phyloP scores from a whole-genome alignment of 2,797 vertebrate genomes.

The Sebastolobus alascanus region DNA sequence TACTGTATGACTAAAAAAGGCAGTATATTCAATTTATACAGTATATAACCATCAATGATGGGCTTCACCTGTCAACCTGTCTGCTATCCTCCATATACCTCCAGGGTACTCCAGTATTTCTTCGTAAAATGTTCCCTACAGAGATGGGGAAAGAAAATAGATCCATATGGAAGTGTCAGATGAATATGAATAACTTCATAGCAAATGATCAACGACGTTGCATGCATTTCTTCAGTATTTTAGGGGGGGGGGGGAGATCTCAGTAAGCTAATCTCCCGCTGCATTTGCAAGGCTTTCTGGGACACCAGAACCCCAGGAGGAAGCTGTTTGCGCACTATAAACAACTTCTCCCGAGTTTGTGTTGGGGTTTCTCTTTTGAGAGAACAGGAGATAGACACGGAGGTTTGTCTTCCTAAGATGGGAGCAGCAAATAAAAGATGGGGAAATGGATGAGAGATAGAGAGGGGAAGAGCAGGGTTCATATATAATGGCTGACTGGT shows the following conservation, averaged over 20 bases:
- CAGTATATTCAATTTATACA: neutral
- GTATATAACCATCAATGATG: neutral
- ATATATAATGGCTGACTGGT: slow-evolving; percentile 67
- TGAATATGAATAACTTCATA: slow-evolving; percentile 37
- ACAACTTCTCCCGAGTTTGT: slow-evolving; percentile 65
- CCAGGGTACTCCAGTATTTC: slow-evolving; percentile 19
- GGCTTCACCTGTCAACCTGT: slow-evolving; percentile 25
- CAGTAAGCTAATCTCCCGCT: slow-evolving; percentile 63
- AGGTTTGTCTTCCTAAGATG: slow-evolving; percentile 63
- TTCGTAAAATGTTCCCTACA: slow-evolving; percentile 23
- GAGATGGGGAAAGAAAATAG: slow-evolving; percentile 8
- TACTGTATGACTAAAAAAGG: neutral
- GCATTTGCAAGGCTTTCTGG: slow-evolving; percentile 72
- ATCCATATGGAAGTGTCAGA: slow-evolving; percentile 38
- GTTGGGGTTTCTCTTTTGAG: slow-evolving; percentile 51
- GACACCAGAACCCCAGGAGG: slow-evolving; percentile 70
- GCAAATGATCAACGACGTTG: slow-evolving; percentile 35
- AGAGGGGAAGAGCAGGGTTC: slow-evolving; percentile 45
- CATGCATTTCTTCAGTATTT: slow-evolving; percentile 33
- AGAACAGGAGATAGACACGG: slow-evolving; percentile 43
- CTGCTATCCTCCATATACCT: slow-evolving; percentile 9
- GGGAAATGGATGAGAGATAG: slow-evolving; percentile 46
- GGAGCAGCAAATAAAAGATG: slow-evolving; percentile 58
- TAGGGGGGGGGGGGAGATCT: neutral
- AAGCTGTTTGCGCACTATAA: slow-evolving; percentile 62